Evolutionary conservation across 2,113 vertebrate genomes (phyloP).

Genomic region (Rhinogobius similis): DNA sequence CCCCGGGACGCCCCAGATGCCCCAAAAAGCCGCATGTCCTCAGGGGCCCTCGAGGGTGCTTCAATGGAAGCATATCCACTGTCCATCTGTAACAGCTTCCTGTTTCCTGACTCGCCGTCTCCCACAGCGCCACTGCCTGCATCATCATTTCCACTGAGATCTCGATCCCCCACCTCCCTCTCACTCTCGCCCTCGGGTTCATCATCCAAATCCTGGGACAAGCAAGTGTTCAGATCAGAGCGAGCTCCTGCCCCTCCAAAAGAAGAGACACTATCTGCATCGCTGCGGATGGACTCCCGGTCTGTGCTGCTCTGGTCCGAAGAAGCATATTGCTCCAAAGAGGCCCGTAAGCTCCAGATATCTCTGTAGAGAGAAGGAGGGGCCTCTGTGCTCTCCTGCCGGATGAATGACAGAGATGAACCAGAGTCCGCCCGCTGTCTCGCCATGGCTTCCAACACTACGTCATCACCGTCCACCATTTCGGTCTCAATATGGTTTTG

Average conservation of each 20-base stretch:
- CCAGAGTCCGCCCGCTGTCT: conserved; percentile 44
- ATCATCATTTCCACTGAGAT: conserved; percentile 42
- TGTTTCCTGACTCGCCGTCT: conserved; percentile 80
- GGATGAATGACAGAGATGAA: conserved; percentile 44
- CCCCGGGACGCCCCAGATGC: conserved; percentile 70
- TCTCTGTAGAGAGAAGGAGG: conserved; percentile 85
- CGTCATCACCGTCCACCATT: conserved; percentile 53
- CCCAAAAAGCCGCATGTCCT: conserved; percentile 81
- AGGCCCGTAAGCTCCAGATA: conserved; percentile 95
- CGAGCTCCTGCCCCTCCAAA: conserved; percentile 64
- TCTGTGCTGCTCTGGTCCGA: conserved; percentile 91
- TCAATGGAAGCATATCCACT: conserved; percentile 97
- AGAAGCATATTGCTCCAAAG: conserved; percentile 89
- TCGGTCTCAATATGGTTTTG: conserved; percentile 41
- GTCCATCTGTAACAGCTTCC: conserved; percentile 97
- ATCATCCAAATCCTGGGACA: conserved; percentile 82
- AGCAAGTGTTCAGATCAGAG: conserved; percentile 67
- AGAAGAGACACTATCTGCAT: conserved; percentile 88
- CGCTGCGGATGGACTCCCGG: conserved; percentile 88
- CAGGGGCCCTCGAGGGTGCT: conserved; percentile 83
- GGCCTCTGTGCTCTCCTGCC: conserved; percentile 71
- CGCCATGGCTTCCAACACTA: conserved; percentile 48
- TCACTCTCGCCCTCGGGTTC: conserved; percentile 72
- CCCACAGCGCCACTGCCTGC: conserved; percentile 58
- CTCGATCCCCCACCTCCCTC: conserved; percentile 34